These are phyloP conservation scores for Tinamus guttatus DNA, from an alignment of 2,113 vertebrate genomes.

Conservation along the genomic window DNA sequence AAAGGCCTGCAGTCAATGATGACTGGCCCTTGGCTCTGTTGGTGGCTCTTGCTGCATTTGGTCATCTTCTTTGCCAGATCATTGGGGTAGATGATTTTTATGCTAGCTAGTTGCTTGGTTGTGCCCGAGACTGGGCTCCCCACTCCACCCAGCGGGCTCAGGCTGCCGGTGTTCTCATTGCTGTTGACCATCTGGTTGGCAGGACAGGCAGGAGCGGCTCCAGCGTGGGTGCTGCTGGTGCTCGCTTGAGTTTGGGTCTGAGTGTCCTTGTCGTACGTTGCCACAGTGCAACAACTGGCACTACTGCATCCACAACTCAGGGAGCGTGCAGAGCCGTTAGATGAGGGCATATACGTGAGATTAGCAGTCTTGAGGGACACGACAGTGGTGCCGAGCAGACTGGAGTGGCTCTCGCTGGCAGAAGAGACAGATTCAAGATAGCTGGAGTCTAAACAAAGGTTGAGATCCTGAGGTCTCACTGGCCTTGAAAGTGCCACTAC, in stretches of 20 bases:
- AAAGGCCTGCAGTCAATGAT: slow-evolving; percentile 98
- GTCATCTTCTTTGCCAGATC: slow-evolving; percentile 96
- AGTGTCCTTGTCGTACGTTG: slow-evolving; percentile 94
- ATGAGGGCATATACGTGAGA: slow-evolving; percentile 99
- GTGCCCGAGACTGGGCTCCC: slow-evolving; percentile 81
- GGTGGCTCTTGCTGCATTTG: slow-evolving; percentile 91
- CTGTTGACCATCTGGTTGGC: slow-evolving; percentile 88
- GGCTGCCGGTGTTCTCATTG: slow-evolving; percentile 82
- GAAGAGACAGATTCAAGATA: slow-evolving; percentile 86
- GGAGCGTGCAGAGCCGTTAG: slow-evolving; percentile 98
- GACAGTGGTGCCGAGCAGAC: slow-evolving; percentile 85
- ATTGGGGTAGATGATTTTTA: slow-evolving; percentile 92
- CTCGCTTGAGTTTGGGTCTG: slow-evolving; percentile 87
- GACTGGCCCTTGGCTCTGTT: slow-evolving; percentile 88
- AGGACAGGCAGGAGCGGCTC: slow-evolving; percentile 80
- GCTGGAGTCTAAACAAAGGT: slow-evolving; percentile 93
- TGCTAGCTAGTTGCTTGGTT: slow-evolving; percentile 79
- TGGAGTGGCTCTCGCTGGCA: slow-evolving; percentile 71
- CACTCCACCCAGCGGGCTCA: slow-evolving; percentile 82
- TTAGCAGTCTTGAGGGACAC: slow-evolving; percentile 94
- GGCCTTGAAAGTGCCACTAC: slow-evolving; percentile 97
- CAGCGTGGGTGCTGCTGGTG: slow-evolving; percentile 80
- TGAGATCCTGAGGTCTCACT: slow-evolving; percentile 98
- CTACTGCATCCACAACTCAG: slow-evolving; percentile 99
- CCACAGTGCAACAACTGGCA: slow-evolving; percentile 98